These are phyloP conservation scores for Darevskia nairensis DNA, from an alignment of 2,797 vertebrate genomes.

Conservation along the genomic window DNA sequence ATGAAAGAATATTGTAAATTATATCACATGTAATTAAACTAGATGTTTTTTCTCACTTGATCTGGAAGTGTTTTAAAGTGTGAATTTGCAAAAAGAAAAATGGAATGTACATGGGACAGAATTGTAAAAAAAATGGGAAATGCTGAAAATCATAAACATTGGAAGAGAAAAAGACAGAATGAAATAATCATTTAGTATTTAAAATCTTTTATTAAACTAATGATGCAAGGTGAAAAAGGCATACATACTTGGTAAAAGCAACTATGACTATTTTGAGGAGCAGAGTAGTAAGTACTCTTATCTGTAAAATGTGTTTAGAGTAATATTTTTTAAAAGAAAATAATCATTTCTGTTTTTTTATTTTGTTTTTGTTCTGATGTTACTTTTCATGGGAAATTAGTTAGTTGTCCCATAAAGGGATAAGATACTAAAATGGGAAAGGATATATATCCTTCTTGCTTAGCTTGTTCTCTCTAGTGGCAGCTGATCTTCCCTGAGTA, in stretches of 20 bases:
- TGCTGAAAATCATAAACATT: conserved; percentile 38
- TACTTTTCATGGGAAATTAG: background rate
- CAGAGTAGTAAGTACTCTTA: background rate
- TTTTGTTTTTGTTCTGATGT: background rate
- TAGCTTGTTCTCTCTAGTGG: background rate
- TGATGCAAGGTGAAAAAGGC: background rate
- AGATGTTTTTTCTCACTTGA: background rate
- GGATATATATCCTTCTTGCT: background rate
- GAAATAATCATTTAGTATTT: conserved; percentile 19
- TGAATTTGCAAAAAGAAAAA: background rate
- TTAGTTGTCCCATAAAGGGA: background rate
- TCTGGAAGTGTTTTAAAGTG: background rate
- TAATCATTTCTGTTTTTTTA: too few relatives aligned
- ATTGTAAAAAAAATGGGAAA: conserved; percentile 13
- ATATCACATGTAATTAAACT: conserved; percentile 5
- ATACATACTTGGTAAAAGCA: background rate
- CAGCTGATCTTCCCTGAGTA: background rate
- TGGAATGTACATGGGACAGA: background rate
- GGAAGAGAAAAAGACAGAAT: conserved; percentile 13
- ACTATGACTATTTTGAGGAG: background rate
- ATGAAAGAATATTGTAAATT: background rate
- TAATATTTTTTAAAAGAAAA: background rate
- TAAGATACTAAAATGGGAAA: background rate
- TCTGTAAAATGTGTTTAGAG: background rate
- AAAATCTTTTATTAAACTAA: conserved; percentile 21